Percentiles rank a stretch among this genome's conserved stretches.
These are phyloP conservation scores for Arizona elegans DNA, from an alignment of 2,113 vertebrate genomes.

Conservation along the genomic window DNA sequence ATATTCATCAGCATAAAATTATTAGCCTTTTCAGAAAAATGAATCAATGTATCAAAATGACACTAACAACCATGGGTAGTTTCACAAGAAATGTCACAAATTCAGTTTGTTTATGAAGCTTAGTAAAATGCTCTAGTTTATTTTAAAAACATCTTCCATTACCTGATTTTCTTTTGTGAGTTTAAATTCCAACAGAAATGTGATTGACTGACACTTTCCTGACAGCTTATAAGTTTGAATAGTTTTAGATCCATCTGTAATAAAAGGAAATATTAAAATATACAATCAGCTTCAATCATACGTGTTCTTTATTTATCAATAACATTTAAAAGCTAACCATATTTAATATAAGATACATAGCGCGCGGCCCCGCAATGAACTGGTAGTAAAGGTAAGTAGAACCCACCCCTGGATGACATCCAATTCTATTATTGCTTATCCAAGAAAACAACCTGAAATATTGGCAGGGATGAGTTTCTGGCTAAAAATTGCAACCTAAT, in stretches of 20 bases:
- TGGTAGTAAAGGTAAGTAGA: no score
- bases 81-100: background rate
- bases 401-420: background rate
- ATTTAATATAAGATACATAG: background rate
- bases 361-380: no score
- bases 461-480: background rate
- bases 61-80: background rate
- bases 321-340: background rate
- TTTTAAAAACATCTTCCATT: constrained; percentile 31
- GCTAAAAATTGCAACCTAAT: background rate
- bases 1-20: background rate
- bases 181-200: constrained; percentile 85
- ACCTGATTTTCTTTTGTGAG: constrained; percentile 80
- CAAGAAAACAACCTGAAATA: background rate
- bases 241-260: constrained; percentile 63
- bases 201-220: constrained; percentile 73
- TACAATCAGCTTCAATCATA: background rate
- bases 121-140: background rate
- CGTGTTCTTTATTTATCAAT: background rate
- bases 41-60: background rate
- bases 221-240: constrained; percentile 70
- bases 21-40: background rate
- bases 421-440: background rate
- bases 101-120: background rate
- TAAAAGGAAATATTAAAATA: background rate